Base-by-base conservation (phyloP, 2,113 vertebrate genomes). In the Zingel zingel region DNA sequence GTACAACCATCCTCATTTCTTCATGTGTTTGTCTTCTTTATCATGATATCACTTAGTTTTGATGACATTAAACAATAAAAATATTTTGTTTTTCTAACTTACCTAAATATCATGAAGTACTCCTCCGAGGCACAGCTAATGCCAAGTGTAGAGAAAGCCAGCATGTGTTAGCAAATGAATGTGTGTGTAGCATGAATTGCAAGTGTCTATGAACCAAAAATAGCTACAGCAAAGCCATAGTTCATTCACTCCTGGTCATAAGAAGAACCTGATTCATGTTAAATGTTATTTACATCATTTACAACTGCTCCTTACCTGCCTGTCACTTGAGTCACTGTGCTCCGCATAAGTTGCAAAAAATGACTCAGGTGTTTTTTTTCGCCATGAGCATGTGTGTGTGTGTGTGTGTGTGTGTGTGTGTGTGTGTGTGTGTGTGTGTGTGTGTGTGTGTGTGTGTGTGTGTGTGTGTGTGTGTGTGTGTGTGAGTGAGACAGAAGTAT, bases 361-460 rank as follows among this genome's bases (percentile, higher is more conserved):
- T 94, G 84, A 94, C 85, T 91, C 89, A 89, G 78, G 87, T 91
- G 86, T 88, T 90, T 89, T 88, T 90, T 89, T 86, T 64, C 12
- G 36, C 58, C 2, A 12, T 45, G 84, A 72, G 43, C 8, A 18
- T 66, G 54, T 57, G 81, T 30, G 65, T 68, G n/a, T 67, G 10
- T 65, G 39, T 16, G 39, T 47, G 36, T 21, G 27, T 13, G 2
- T 48, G 70, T 18, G 18, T 30, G 18, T 25, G 63, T 58, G 18
- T 54, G 65, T 21, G n/a, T 54, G 43, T 13, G 30, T 30, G 30
- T 66, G 54, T 57, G 81, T 25, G 65, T 30, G 5, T 33, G 30
- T 33, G 30, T 33, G 30, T 33, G 30, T 33, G 27, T n/a, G 27
- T 50, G 58, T 57, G 30, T 23, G 25, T 9, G 12, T 7, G 12